Evolutionary conservation across 2,113 vertebrate genomes (phyloP).

Genomic region (Microcebus jonahi): DNA sequence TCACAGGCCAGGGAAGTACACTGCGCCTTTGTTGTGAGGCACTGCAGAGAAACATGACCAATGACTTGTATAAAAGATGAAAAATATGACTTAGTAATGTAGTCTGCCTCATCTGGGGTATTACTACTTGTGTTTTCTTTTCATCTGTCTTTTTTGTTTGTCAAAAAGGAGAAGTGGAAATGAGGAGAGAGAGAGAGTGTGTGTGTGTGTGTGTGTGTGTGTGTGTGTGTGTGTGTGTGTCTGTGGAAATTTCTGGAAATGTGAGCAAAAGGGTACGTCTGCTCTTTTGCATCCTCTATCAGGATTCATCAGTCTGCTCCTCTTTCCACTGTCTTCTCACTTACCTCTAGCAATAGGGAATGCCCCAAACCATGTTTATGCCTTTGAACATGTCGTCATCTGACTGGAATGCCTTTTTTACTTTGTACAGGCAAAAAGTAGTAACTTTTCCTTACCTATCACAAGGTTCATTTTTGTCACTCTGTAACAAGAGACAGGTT

Average conservation of each 20-base stretch:
- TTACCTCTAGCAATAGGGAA: background rate
- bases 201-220: background rate
- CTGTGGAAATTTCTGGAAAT: background rate
- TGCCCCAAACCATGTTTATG: background rate
- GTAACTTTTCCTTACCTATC: background rate
- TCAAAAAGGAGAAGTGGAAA: background rate
- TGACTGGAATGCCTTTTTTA: background rate
- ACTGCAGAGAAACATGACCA: background rate
- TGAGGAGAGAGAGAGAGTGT: too few species aligned
- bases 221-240: too few species aligned
- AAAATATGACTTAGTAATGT: background rate
- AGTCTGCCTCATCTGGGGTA: background rate
- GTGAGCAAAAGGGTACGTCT: background rate
- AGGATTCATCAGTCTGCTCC: background rate
- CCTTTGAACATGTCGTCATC: background rate
- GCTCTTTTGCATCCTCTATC: background rate
- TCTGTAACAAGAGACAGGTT: background rate
- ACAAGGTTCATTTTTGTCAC: background rate
- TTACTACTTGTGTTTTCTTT: background rate
- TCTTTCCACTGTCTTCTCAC: background rate
- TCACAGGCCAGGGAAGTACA: background rate
- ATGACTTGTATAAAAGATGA: background rate
- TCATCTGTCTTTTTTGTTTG: background rate
- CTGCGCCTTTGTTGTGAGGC: background rate
- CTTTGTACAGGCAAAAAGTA: background rate